A percentile compares a stretch with the other conserved stretches of the same genome.
Evolutionary conservation across 2,113 vertebrate species (phyloP).

Genomic region (Ursus arctos): DNA sequence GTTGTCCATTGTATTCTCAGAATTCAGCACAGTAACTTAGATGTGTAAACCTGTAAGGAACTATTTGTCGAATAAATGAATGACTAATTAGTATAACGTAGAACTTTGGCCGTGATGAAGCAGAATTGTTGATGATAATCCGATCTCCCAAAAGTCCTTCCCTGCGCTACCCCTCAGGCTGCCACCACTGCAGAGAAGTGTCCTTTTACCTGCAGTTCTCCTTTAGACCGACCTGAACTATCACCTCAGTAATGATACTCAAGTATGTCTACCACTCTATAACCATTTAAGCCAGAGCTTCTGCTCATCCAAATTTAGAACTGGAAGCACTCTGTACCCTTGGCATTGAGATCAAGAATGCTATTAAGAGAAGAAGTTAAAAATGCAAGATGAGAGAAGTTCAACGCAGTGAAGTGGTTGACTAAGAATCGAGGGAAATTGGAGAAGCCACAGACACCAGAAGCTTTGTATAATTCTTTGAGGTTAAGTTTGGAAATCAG

Average conservation of each 20-base stretch:
- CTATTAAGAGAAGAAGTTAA: neutral
- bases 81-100: neutral
- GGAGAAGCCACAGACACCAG: neutral
- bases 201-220: conserved; percentile 23
- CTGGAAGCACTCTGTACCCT: neutral
- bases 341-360: neutral
- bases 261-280: neutral
- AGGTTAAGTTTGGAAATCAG: conserved; percentile 34
- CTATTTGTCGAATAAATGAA: neutral
- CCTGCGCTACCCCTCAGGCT: neutral
- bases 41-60: neutral
- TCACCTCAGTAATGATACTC: neutral
- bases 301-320: neutral
- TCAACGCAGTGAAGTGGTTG: neutral
- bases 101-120: conserved; percentile 27
- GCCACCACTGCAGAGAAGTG: neutral
- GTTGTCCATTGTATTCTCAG: neutral
- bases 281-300: neutral
- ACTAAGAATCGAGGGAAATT: neutral
- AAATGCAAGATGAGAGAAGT: neutral
- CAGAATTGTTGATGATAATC: neutral
- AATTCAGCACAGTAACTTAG: neutral
- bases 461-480: conserved; percentile 36
- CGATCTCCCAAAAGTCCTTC: conserved; percentile 16
- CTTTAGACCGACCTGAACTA: conserved; percentile 51